Evolutionary conservation across 2,113 vertebrate species (phyloP).

Genomic region (Aix galericulata): DNA sequence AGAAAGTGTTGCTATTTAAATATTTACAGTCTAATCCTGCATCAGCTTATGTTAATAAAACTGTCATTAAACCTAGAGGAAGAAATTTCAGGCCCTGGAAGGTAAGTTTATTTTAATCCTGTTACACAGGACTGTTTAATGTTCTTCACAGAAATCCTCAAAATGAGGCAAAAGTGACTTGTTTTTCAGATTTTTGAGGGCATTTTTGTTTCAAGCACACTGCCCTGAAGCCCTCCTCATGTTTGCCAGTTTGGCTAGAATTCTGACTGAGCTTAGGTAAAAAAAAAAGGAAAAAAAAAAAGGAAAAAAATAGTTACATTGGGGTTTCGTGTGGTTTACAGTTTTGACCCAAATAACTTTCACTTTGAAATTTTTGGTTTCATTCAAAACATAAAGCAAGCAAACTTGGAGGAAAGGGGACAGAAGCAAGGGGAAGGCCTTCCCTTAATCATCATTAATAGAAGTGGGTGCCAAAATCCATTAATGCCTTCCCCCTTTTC

Average conservation of each 20-base stretch:
- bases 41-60: slow-evolving; percentile 63
- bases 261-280: background rate
- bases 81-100: slow-evolving; percentile 42
- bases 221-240: background rate
- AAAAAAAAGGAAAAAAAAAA: background rate
- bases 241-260: background rate
- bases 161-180: slow-evolving; percentile 12
- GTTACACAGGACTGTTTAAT: slow-evolving; percentile 31
- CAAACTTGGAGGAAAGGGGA: background rate
- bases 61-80: slow-evolving; percentile 15
- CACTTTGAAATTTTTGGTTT: background rate
- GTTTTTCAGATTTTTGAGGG: background rate
- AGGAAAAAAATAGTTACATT: background rate
- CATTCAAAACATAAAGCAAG: background rate
- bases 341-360: background rate
- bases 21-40: slow-evolving; percentile 48
- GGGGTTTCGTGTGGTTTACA: background rate
- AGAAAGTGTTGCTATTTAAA: slow-evolving; percentile 54
- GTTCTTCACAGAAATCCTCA: slow-evolving; percentile 10
- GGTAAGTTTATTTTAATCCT: slow-evolving; percentile 58
- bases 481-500: background rate
- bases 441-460: background rate
- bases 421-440: background rate
- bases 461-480: background rate
- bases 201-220: background rate